A percentile compares a stretch with the other conserved stretches of the same genome.
phyloP scores from a whole-genome alignment of 2,113 vertebrate genomes.

The Neolamprologus caudopunctatus region DNA sequence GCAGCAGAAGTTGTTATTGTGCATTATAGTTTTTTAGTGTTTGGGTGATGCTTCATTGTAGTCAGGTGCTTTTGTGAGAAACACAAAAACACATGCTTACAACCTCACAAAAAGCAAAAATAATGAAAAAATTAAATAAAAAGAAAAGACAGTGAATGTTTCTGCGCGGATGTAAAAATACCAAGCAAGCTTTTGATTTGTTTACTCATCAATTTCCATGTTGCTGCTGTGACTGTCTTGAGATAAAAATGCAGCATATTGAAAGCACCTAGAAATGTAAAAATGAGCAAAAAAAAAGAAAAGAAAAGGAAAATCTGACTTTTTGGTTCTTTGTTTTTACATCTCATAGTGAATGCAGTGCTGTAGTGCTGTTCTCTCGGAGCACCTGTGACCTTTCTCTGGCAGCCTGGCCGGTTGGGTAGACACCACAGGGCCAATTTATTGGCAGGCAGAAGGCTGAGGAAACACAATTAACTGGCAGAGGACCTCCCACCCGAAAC shows the following conservation, averaged over 20 bases:
- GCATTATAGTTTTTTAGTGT: neutral
- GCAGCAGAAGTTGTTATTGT: neutral
- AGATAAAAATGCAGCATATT: neutral
- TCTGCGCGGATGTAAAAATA: neutral
- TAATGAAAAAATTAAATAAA: neutral
- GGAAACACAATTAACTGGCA: slow-evolving; percentile 54
- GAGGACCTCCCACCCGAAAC: slow-evolving; percentile 45
- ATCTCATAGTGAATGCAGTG: slow-evolving; percentile 1
- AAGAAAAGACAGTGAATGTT: neutral
- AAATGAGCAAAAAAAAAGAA: neutral
- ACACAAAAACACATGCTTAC: neutral
- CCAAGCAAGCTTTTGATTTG: neutral
- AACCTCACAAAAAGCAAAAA: neutral
- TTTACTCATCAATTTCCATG: neutral
- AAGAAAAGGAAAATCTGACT: neutral
- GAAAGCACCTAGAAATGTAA: neutral
- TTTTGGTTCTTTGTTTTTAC: neutral
- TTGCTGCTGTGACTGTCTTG: neutral
- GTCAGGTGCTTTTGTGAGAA: neutral
- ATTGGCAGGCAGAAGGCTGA: slow-evolving; percentile 40
- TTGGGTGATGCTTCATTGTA: neutral
- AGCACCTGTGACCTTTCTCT: slow-evolving; percentile 49
- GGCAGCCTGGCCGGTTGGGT: slow-evolving; percentile 12
- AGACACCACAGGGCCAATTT: slow-evolving; percentile 40
- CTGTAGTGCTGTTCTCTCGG: neutral